A percentile compares a stretch with the other conserved stretches of the same genome.
phyloP scores from a whole-genome alignment of 2,888 invertebrate species.

The Hecatera dysodea region DNA sequence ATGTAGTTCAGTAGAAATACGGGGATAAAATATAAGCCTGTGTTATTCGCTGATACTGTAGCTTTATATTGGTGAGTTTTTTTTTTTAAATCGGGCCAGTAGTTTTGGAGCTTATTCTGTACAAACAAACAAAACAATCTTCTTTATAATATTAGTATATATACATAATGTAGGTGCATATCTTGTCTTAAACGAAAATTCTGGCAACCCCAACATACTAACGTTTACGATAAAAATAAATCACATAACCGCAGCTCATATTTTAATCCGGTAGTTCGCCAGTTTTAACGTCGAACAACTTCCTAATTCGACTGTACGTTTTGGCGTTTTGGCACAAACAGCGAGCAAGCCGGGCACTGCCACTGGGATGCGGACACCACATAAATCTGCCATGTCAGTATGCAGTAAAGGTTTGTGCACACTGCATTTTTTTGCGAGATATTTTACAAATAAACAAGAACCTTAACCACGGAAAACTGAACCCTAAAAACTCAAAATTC shows the following conservation, averaged over 20 bases:
- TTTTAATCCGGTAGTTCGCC: constrained; percentile 55
- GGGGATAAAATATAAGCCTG: no score
- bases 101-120: no score
- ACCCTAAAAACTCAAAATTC: no score
- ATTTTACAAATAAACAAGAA: no score
- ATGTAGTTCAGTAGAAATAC: no score
- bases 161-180: no score
- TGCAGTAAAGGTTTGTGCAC: constrained; percentile 15
- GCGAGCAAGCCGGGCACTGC: constrained; percentile 50
- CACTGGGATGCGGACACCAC: constrained; percentile 55
- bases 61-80: no score
- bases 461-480: no score
- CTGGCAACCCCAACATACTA: background rate
- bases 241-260: constrained; percentile 35
- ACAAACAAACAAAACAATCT: no score
- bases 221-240: constrained; percentile 5
- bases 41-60: no score
- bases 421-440: background rate
- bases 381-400: constrained; percentile 68
- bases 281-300: constrained; percentile 53
- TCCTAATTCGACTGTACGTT: constrained; percentile 59
- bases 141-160: no score
- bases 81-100: no score
- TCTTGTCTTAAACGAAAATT: background rate
- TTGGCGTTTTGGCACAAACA: constrained; percentile 71